phyloP scores from a whole-genome alignment of 2,113 vertebrate species.

The Carettochelys insculpta region DNA sequence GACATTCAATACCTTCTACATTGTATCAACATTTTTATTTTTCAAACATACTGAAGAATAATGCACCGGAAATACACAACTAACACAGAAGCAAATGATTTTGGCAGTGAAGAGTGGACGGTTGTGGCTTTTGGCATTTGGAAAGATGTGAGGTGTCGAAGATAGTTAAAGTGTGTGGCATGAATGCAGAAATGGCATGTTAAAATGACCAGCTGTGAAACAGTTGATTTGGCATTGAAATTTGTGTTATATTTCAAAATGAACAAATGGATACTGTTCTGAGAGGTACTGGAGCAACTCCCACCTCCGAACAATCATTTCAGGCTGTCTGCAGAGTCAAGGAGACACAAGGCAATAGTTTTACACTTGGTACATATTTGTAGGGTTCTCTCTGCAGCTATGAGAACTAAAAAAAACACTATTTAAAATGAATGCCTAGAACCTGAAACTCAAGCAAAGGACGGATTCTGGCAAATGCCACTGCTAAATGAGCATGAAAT shows the following conservation, averaged over 20 bases:
- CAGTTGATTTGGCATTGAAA: not conserved
- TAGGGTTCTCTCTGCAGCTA: not conserved
- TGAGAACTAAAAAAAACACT: not conserved
- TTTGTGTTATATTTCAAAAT: not conserved
- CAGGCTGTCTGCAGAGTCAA: not conserved
- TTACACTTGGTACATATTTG: not conserved
- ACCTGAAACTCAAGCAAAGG: not conserved
- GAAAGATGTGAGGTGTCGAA: not conserved
- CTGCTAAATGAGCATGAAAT: not conserved
- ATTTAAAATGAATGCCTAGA: not conserved
- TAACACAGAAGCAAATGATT: not conserved
- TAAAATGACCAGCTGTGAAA: not conserved
- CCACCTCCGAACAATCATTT: not conserved
- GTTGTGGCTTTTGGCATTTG: not conserved
- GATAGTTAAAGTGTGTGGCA: not conserved
- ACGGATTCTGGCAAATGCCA: not conserved
- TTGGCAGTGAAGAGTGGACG: not conserved
- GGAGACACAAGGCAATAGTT: not conserved
- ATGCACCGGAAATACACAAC: not conserved
- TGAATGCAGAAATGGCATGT: not conserved
- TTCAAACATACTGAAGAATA: not conserved
- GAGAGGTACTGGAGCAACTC: not conserved
- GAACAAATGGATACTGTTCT: not conserved
- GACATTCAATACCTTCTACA: not conserved
- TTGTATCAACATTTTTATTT: not conserved